Base-by-base conservation (phyloP, 1,140 invertebrate genomes). In the Phthorimaea operculella region DNA sequence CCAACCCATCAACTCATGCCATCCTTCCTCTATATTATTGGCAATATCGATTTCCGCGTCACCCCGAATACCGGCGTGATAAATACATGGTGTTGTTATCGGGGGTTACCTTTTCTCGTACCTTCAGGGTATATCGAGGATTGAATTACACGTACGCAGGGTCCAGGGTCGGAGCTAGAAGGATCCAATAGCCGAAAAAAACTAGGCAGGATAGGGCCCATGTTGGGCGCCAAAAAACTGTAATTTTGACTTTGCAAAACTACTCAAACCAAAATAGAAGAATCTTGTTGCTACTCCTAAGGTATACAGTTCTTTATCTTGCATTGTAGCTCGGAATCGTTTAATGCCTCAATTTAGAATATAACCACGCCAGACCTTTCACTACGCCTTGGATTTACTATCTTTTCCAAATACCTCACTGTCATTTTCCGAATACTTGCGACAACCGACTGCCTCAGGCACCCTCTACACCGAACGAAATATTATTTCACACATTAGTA, bases 401-500 rank as follows among this genome's bases (percentile, higher is more conserved):
- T 4, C 2, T 28, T 47, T 47, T 16, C n/a, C 10, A 15, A 47
- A 15, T 47, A 9, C 44, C 12, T 47, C 44, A 2, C 44, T 47
- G 44, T 6, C 21, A 28, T 28, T 28, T 28, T 47, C 15, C 44
- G 1, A 47, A 47, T n/a, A 47, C 44, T 36, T 49, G 51, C 14
- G 56, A 64, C 62, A 62, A 52, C 57, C 52, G 56, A 53, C 48
- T 58, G 70, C 72, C 68, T 17, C 33, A 53, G 65, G 70, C 68
- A 60, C 61, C 58, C 60, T 66, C 56, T 65, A 54, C 61, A 51
- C 52, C 45, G 54, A 58, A 57, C 51, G 63, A 72, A 76, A 74
- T 76, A 76, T 74, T 76, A 72, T 76, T 76, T 71, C 62, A 66
- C 66, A 74, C 70, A 72, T 76, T 74, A 74, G 64, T 59, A 66